Conservation (phyloP, 2,888 invertebrate genomes). For the Epinotia nisella region DNA sequence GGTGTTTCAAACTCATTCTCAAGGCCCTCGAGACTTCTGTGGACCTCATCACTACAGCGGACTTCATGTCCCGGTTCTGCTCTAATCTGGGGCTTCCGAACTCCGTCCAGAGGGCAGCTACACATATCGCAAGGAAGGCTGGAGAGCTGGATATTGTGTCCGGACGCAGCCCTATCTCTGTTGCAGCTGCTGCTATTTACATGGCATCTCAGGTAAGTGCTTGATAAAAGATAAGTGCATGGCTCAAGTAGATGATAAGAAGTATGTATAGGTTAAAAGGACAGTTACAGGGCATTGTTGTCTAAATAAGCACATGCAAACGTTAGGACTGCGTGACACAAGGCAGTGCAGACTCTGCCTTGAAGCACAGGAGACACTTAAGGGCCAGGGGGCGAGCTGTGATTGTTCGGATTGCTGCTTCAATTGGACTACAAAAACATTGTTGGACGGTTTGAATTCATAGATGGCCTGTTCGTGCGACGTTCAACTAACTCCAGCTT, state of each 20-base stretch:
- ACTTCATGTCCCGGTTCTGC: slow-evolving; percentile 99
- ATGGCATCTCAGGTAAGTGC: slow-evolving; percentile 96
- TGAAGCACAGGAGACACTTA: no score
- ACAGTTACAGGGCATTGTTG: no score
- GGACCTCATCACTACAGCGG: slow-evolving; percentile 98
- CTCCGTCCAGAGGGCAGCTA: slow-evolving; percentile 96
- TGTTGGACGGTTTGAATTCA: no score
- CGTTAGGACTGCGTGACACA: no score
- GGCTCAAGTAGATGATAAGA: slow-evolving; percentile 3
- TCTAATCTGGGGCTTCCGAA: slow-evolving; percentile 95
- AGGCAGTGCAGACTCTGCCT: no score
- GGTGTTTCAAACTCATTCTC: slow-evolving; percentile 98
- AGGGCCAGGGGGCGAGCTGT: no score
- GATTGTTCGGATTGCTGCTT: no score
- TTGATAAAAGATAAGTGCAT: background rate
- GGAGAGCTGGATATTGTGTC: slow-evolving; percentile 99
- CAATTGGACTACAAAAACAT: no score
- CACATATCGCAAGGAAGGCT: slow-evolving; percentile 98
- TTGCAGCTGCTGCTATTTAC: slow-evolving; percentile 99
- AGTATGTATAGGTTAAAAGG: no score
- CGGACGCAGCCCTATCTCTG: slow-evolving; percentile 98
- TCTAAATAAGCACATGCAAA: no score
- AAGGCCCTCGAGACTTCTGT: slow-evolving; percentile 98
- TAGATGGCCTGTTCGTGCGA: no score
- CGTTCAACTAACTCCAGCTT: no score